Conservation (phyloP, 2,888 invertebrate genomes). For the Lycocerus yunnanus region DNA sequence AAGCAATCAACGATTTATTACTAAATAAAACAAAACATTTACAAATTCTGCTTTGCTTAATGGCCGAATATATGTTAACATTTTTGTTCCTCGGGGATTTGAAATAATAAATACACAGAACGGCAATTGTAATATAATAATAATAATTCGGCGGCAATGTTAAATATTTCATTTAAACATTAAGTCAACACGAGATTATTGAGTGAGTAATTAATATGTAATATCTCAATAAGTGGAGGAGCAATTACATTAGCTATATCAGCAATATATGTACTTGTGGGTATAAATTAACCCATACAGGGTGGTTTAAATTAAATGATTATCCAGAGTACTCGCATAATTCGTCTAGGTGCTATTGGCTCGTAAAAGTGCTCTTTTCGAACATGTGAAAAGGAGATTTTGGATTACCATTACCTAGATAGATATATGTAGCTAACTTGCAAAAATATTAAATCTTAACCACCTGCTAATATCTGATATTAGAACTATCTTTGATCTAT, state of each 20-base stretch:
- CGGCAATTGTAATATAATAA: neutral
- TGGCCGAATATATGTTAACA: neutral
- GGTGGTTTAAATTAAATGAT: neutral
- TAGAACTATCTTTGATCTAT: slow-evolving; percentile 24
- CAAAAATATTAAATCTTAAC: slow-evolving; percentile 14
- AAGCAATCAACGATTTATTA: neutral
- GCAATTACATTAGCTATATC: neutral
- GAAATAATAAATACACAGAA: neutral
- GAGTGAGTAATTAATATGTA: neutral
- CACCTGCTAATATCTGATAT: slow-evolving; percentile 12
- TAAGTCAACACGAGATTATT: neutral
- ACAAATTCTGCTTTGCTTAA: neutral
- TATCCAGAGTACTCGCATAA: neutral
- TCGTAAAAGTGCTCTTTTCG: neutral
- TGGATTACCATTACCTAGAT: neutral
- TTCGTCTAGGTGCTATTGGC: neutral
- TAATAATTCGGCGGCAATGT: neutral
- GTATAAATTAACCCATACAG: neutral
- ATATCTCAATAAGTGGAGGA: neutral
- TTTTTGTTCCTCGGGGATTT: neutral
- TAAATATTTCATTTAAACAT: neutral
- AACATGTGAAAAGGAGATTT: too few relatives aligned
- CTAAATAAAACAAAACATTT: neutral
- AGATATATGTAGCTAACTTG: too few relatives aligned
- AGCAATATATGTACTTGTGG: neutral